Conservation (phyloP, 30 jellyfish, hydroid and myxozoan genomes). For the Aurelia coerulea region DNA sequence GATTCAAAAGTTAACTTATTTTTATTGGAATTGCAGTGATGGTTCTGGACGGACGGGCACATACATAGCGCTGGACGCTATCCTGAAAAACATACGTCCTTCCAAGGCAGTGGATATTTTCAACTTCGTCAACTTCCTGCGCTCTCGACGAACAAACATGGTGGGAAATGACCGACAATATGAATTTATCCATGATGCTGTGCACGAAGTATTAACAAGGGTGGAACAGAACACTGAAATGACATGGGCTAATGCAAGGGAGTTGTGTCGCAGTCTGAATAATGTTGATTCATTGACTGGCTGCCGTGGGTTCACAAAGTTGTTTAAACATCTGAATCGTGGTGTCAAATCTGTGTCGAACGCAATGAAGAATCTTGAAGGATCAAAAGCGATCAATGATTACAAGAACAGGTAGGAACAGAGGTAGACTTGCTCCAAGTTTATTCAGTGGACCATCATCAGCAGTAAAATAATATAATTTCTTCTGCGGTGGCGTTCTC, state of each 20-base stretch:
- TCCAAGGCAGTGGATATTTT: slow-evolving; percentile 66
- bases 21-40: slow-evolving; percentile 25
- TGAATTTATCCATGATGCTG: slow-evolving; percentile 77
- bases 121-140: slow-evolving; percentile 77
- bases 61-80: slow-evolving; percentile 81
- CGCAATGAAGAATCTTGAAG: slow-evolving; percentile 46
- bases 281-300: slow-evolving; percentile 71
- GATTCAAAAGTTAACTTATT: too few relatives aligned
- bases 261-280: slow-evolving; percentile 23
- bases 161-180: slow-evolving; percentile 79
- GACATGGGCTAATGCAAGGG: slow-evolving; percentile 57
- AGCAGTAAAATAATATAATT: too few relatives aligned
- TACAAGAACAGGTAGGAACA: slow-evolving; percentile 65
- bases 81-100: slow-evolving; percentile 53
- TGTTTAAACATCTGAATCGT: slow-evolving; percentile 53
- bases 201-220: slow-evolving; percentile 43
- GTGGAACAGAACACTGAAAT: slow-evolving; percentile 36
- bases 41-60: slow-evolving; percentile 91
- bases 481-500: too few relatives aligned
- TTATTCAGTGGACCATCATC: too few relatives aligned
- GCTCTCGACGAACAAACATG: slow-evolving; percentile 66
- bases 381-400: slow-evolving; percentile 60
- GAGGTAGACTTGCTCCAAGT: too few relatives aligned
- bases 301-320: slow-evolving; percentile 63
- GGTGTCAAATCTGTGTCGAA: slow-evolving; percentile 33